phyloP scores from a whole-genome alignment of 2,113 vertebrate genomes.

The Onychostruthus taczanowskii region DNA sequence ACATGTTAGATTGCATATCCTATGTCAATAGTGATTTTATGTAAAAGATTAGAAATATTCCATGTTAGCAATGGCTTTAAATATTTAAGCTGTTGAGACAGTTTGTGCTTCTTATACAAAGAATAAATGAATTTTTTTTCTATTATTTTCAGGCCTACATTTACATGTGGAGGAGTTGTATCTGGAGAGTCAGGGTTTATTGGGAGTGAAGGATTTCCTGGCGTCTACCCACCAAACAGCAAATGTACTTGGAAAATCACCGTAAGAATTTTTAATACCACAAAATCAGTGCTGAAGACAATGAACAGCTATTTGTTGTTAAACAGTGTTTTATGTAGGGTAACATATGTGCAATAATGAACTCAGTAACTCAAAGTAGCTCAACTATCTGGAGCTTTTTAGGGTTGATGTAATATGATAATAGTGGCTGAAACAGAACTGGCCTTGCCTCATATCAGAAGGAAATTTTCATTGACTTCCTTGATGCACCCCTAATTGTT shows the following conservation, averaged over 20 bases:
- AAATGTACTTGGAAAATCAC: slow-evolving; percentile 99
- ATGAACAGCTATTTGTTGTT: neutral
- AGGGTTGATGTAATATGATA: neutral
- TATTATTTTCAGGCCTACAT: slow-evolving; percentile 78
- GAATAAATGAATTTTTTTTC: neutral
- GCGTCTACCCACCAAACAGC: slow-evolving; percentile 96
- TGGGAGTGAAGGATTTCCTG: slow-evolving; percentile 97
- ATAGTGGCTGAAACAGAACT: neutral
- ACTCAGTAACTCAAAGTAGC: neutral
- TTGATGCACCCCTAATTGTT: neutral
- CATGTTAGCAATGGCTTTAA: neutral
- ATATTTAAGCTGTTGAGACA: neutral
- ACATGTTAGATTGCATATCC: neutral
- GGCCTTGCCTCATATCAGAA: neutral
- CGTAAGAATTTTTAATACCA: slow-evolving; percentile 80
- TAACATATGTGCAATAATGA: neutral
- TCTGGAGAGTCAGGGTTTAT: slow-evolving; percentile 92
- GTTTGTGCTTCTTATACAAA: neutral
- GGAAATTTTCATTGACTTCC: neutral
- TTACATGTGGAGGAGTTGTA: slow-evolving; percentile 91
- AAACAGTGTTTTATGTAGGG: neutral
- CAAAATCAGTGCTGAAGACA: slow-evolving; percentile 27
- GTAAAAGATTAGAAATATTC: neutral
- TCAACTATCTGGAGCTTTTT: neutral
- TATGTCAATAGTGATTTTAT: neutral